phyloP scores from a whole-genome alignment of 2,113 vertebrate genomes.

The Cinclus mexicanus region DNA sequence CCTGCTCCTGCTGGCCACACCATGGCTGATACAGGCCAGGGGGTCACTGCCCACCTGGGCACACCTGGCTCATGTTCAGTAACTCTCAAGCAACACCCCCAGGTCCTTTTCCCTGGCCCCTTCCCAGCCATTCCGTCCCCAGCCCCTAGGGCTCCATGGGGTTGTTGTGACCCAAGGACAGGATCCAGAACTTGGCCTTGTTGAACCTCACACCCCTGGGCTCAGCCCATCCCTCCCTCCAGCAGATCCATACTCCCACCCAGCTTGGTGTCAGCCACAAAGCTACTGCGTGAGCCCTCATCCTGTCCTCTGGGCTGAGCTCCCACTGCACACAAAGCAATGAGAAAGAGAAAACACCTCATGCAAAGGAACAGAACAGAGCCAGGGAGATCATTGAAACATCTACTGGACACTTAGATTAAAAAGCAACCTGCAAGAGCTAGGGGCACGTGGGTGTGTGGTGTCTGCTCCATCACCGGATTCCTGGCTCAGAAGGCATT shows the following conservation, averaged over 20 bases:
- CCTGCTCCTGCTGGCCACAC: neutral
- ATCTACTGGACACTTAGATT: neutral
- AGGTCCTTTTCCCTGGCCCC: neutral
- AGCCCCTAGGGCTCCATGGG: neutral
- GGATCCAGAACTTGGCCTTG: neutral
- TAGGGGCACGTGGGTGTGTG: neutral
- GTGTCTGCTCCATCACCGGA: neutral
- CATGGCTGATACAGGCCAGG: neutral
- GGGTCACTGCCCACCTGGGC: no score
- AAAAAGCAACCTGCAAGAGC: neutral
- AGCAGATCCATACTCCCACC: neutral
- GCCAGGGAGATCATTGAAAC: neutral
- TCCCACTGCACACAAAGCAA: neutral
- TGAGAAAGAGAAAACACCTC: neutral
- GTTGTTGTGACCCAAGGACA: neutral
- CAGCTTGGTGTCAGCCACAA: no score
- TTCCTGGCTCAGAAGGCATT: neutral
- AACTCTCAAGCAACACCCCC: neutral
- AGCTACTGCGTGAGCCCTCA: neutral
- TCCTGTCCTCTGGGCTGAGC: neutral
- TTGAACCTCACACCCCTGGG: neutral
- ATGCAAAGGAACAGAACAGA: neutral
- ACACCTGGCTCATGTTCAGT: neutral
- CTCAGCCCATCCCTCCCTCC: neutral
- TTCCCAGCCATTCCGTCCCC: neutral